Base-by-base conservation (phyloP, 2,113 vertebrate species). In the Pelusios castaneus region DNA sequence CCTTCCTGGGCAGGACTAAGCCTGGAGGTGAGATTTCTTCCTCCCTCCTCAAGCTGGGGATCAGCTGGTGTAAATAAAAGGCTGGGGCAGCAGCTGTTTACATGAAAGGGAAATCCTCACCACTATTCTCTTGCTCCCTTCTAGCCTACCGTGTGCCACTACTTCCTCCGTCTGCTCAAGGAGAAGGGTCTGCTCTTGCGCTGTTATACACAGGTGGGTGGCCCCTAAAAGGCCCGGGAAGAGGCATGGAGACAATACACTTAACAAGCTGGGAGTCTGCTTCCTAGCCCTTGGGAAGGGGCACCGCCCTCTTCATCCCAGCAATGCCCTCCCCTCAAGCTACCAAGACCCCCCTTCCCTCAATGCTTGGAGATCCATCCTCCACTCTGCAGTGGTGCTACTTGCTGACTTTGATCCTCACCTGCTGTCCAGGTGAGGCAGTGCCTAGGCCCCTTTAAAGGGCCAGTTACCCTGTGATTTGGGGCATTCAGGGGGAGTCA, bases 111-210 rank as follows among this genome's bases (percentile, higher is more conserved):
- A 34, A n/a, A 19, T n/a, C 34, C 31, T 67, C 60, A 67, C 5
- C 31, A 29, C 1, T 8, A 1, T 60, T 43, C 3, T 45, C 43
- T 22, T 54, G 13, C 38, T 43, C 51, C 77, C 45, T 79, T 95
- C 43, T 82, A 99, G 99, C 99, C 99, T 0, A 99, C 99, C 0
- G 84, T 98, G 47, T 99, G 98, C 79, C 99, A 99, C 97, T 99
- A 99, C 96, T 99, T 99, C 96, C 99, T 99, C 17, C 98, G 98
- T 88, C 97, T 99, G 97, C 93, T 99, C 94, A 99, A 99, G 96
- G 99, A 99, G 54, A 99, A 99, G 45, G 98, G 98, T 1, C 85
- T 99, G 24, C 97, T 99, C 11, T 97, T 97, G 76, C 99, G 99
- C 52, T 99, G 99, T 96, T 99, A 99, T 97, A 98, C 99, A 5